Evolutionary conservation across 2,113 vertebrate genomes (phyloP), one percentile per base, ranked within the genome.

Genomic region (Pachyramphus minor): DNA sequence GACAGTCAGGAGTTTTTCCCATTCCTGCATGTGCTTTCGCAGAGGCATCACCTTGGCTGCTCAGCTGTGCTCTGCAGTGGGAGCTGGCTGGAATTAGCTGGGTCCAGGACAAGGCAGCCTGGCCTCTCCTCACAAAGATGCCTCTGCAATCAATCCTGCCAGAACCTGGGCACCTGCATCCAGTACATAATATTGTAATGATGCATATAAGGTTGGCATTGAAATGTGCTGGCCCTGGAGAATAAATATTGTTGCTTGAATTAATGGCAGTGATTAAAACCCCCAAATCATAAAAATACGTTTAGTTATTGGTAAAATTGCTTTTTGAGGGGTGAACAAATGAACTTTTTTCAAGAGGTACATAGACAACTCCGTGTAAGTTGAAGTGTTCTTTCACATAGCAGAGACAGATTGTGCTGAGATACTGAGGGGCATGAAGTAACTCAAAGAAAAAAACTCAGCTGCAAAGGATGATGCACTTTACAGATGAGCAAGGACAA

Each of bases 61-160:
- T 73, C 22, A 53, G 22, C 16, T 0, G 0, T 49, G 19, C 15
- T 7, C 17, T 45, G 18, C 1, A 1, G 11, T 33, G 8, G 4
- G 52, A 80, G 28, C 7, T 10, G 5, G 13, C 4, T 62, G 62
- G n/a, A 71, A 66, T 9, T 1, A 3, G 4, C 7, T 66, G 23
- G 13, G 12, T 53, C 4, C 2, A 3, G 13, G 27, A 19, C 1
- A 6, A 45, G 18, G 18, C 15, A 52, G 41, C 3, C 3, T 1
- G 5, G 20, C 8, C 19, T 18, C 16, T 23, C 19, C 33, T 35
- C 19, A 31, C 5, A 25, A 11, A 52, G 8, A 22, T 19, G 7
- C 4, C 17, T 11, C 30, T 58, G 39, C 25, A 59, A 17, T 4
- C 31, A 2, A 8, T 22, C 4, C 6, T 41, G 12, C 11, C 24